phyloP scores from a whole-genome alignment of 2,888 invertebrate species.

The Cheilosia vernalis region DNA sequence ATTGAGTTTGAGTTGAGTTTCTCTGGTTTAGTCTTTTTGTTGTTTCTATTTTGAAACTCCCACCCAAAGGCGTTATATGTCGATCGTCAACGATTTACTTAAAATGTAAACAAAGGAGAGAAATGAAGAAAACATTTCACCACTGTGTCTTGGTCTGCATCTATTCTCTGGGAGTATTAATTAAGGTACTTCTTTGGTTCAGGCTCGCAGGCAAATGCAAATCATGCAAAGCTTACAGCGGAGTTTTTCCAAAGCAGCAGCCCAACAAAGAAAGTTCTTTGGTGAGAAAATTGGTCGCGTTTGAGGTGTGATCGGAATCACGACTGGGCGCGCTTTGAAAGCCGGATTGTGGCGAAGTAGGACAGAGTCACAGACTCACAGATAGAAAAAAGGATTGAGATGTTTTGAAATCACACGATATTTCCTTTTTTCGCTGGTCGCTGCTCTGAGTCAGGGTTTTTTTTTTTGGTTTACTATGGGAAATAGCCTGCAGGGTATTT shows the following conservation, averaged over 20 bases:
- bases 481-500: too few species aligned
- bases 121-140: constrained; percentile 58
- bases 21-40: constrained; percentile 18
- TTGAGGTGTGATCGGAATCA: constrained; percentile 60
- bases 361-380: neutral
- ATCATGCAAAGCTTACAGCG: constrained; percentile 56
- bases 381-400: constrained; percentile 2
- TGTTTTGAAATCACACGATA: neutral
- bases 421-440: too few species aligned
- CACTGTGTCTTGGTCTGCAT: neutral
- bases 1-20: constrained; percentile 25
- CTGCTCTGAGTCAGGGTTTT: too few species aligned
- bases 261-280: constrained; percentile 54
- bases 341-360: constrained; percentile 12
- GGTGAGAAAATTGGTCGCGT: constrained; percentile 52
- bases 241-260: constrained; percentile 5
- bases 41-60: constrained; percentile 13
- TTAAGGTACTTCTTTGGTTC: constrained; percentile 34
- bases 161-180: constrained; percentile 41
- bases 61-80: constrained; percentile 62
- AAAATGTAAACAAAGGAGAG: constrained; percentile 66
- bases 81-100: constrained; percentile 69
- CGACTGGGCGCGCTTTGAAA: constrained; percentile 43
- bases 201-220: constrained; percentile 40
- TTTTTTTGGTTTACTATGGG: too few species aligned